A percentile compares a stretch with the other conserved stretches of the same genome.
Conservation (phyloP, 2,888 invertebrate genomes). For the Drosophila lutescens region DNA sequence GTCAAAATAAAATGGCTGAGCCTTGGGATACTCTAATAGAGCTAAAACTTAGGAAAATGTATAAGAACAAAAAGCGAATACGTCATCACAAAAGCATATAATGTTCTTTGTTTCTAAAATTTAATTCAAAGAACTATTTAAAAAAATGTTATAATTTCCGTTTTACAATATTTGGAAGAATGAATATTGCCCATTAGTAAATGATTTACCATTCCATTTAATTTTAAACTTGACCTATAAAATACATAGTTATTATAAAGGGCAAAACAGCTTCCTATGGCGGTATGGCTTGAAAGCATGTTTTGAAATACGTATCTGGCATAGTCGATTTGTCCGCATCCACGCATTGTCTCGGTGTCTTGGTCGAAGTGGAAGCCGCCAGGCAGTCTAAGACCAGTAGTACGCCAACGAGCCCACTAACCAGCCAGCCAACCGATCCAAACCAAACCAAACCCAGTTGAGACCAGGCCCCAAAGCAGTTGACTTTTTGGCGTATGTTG, state of each 20-base stretch:
- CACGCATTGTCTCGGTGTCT: constrained; percentile 43
- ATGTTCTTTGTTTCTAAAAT: not conserved
- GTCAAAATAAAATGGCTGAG: constrained; percentile 11
- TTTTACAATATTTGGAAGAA: too few relatives aligned
- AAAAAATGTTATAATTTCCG: not conserved
- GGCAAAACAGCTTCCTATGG: not conserved
- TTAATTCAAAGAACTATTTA: not conserved
- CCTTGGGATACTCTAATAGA: constrained; percentile 15
- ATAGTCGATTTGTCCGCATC: constrained; percentile 20
- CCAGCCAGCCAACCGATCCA: constrained; percentile 30
- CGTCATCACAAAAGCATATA: too few relatives aligned
- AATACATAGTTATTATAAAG: not conserved
- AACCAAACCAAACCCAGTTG: constrained; percentile 34
- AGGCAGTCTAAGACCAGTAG: constrained; percentile 62
- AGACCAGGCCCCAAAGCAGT: constrained; percentile 55
- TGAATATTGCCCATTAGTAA: too few relatives aligned
- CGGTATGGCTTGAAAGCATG: not conserved
- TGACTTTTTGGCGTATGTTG: constrained; percentile 75
- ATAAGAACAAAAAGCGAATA: not conserved
- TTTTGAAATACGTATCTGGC: constrained; percentile 17
- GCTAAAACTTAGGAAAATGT: not conserved
- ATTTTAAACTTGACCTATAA: not conserved
- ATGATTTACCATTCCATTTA: too few relatives aligned
- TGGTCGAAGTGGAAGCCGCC: constrained; percentile 51
- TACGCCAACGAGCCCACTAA: constrained; percentile 31